Conservation (phyloP, 2,888 invertebrate genomes). For the Idaea biselata region DNA sequence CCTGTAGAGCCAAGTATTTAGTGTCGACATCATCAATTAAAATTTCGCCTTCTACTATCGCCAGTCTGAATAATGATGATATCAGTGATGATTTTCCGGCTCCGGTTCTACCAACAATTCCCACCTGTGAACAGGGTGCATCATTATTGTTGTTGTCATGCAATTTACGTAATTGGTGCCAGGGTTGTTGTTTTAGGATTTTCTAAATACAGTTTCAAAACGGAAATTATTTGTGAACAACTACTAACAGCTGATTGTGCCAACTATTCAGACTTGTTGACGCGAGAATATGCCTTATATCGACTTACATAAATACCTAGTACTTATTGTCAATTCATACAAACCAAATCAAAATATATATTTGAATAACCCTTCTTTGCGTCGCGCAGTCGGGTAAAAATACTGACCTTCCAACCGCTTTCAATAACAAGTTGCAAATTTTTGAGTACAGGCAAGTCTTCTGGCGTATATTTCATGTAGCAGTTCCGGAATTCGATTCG, state of each 20-base stretch:
- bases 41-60: slow-evolving; percentile 85
- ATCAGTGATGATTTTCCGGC: slow-evolving; percentile 91
- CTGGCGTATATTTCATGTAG: slow-evolving; percentile 83
- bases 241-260: too few species aligned
- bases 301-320: too few species aligned
- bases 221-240: too few species aligned
- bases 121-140: slow-evolving; percentile 75
- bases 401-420: slow-evolving; percentile 83
- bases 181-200: too few species aligned
- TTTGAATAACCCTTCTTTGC: too few species aligned
- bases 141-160: not conserved
- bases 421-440: slow-evolving; percentile 85
- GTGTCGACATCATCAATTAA: slow-evolving; percentile 85
- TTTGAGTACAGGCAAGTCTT: slow-evolving; percentile 86
- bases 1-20: slow-evolving; percentile 58
- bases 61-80: slow-evolving; percentile 88
- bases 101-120: slow-evolving; percentile 91
- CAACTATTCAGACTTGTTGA: too few species aligned
- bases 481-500: slow-evolving; percentile 82
- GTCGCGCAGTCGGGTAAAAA: too few species aligned
- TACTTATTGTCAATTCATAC: slow-evolving; percentile 19
- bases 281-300: too few species aligned
- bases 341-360: too few species aligned
- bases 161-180: too few species aligned
- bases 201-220: too few species aligned